A percentile compares a stretch with the other conserved stretches of the same genome.
phyloP scores from a whole-genome alignment of 2,888 invertebrate species.

The Rhyacophila evoluta region DNA sequence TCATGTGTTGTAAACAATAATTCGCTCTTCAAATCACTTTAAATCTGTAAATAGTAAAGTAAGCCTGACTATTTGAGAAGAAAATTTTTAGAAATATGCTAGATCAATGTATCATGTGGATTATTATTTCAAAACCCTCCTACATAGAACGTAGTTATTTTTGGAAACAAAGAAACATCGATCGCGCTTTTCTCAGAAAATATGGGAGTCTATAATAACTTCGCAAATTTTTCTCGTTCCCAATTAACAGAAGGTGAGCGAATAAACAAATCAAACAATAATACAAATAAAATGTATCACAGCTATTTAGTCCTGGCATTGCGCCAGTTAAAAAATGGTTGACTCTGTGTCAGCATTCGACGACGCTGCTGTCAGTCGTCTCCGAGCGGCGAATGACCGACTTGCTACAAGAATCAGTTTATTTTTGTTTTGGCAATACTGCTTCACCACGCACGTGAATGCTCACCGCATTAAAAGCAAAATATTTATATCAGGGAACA shows the following conservation, averaged over 20 bases:
- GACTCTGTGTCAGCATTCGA: conserved; percentile 25
- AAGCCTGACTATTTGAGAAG: no score
- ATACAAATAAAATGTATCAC: neutral
- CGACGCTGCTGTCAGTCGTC: conserved; percentile 8
- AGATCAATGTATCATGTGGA: no score
- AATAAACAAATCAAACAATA: conserved; percentile 37
- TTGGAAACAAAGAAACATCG: neutral
- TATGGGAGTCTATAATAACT: neutral
- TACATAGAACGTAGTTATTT: no score
- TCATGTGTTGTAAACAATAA: no score
- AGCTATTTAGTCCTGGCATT: conserved; percentile 15
- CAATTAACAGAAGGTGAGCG: conserved; percentile 28
- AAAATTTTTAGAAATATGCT: no score
- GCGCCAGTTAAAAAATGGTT: conserved; percentile 33
- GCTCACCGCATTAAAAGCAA: no score
- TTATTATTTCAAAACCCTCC: no score
- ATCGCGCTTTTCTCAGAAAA: neutral
- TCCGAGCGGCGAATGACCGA: conserved; percentile 38
- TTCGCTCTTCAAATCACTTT: no score
- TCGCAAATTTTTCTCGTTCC: neutral
- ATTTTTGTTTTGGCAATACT: conserved; percentile 42
- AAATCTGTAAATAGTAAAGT: no score
- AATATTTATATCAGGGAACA: no score
- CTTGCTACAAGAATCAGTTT: conserved; percentile 35
- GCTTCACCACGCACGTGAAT: conserved; percentile 29